Percentiles rank a stretch among this genome's conserved stretches.
Evolutionary conservation across 2,888 invertebrate genomes (phyloP).

Genomic region (Drosophila merina): DNA sequence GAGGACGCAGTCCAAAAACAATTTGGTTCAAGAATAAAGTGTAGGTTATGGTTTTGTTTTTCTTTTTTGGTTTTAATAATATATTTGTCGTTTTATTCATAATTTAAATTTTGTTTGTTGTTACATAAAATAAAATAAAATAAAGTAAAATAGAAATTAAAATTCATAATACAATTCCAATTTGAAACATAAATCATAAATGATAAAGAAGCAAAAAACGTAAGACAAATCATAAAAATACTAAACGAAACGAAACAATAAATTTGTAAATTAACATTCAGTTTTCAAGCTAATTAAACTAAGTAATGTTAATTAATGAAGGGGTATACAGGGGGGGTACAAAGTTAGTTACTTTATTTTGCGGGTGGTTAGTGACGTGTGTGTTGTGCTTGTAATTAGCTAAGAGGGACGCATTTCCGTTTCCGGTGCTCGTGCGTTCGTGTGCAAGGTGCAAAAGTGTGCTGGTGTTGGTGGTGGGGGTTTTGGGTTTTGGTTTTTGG

Average conservation of each 20-base stretch:
- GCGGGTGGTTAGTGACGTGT: conserved; percentile 21
- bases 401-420: conserved; percentile 70
- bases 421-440: conserved; percentile 64
- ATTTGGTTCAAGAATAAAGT: conserved; percentile 36
- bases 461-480: conserved; percentile 32
- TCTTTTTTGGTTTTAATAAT: conserved; percentile 44
- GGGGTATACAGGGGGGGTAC: conserved; percentile 12
- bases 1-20: conserved; percentile 20
- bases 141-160: conserved; percentile 50
- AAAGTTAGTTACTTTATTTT: conserved; percentile 17
- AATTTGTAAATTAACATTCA: conserved; percentile 33
- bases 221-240: conserved; percentile 30
- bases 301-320: conserved; percentile 56
- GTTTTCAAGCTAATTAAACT: conserved; percentile 61
- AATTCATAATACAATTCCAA: conserved; percentile 44
- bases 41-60: conserved; percentile 29
- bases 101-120: conserved; percentile 52
- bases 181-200: conserved; percentile 38
- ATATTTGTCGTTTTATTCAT: conserved; percentile 63
- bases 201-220: conserved; percentile 45
- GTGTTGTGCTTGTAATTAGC: conserved; percentile 49
- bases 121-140: conserved; percentile 44
- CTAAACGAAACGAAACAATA: conserved; percentile 40
- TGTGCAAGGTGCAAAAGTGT: conserved; percentile 26
- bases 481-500: conserved; percentile 25